Evolutionary conservation across 1,140 invertebrate genomes (phyloP).

Genomic region (Hetaerina americana): DNA sequence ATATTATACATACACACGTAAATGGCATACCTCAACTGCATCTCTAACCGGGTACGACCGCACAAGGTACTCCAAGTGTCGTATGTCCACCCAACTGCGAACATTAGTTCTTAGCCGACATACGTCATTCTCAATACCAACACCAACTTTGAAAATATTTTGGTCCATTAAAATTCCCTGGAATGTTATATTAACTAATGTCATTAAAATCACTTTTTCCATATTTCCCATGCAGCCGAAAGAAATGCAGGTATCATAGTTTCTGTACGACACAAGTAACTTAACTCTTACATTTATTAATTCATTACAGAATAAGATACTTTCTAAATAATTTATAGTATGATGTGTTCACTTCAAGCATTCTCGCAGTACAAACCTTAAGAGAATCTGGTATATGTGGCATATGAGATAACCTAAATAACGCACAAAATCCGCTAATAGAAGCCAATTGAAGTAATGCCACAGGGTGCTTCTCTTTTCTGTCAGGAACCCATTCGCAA

Average conservation of each 20-base stretch:
- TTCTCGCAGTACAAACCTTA: too few species aligned
- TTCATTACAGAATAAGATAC: too few species aligned
- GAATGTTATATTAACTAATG: too few species aligned
- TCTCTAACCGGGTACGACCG: not conserved
- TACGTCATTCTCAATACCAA: not conserved
- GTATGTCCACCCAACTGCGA: not conserved
- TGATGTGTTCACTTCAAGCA: too few species aligned
- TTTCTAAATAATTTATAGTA: too few species aligned
- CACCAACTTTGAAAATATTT: not conserved
- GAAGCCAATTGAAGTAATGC: not conserved
- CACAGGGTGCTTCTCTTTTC: not conserved
- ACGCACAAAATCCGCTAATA: not conserved
- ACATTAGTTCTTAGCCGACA: not conserved
- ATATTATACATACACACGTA: too few species aligned
- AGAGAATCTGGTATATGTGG: not conserved
- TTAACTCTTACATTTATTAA: too few species aligned
- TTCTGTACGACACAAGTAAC: too few species aligned
- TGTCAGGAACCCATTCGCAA: constrained; percentile 3
- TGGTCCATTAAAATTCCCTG: not conserved
- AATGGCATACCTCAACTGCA: too few species aligned
- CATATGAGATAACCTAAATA: not conserved
- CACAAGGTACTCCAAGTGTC: not conserved
- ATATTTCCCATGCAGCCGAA: too few species aligned
- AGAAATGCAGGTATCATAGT: too few species aligned
- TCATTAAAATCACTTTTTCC: too few species aligned